These are phyloP conservation scores for Cotesia congregata DNA, from an alignment of 2,888 invertebrate species.

Conservation along the genomic window DNA sequence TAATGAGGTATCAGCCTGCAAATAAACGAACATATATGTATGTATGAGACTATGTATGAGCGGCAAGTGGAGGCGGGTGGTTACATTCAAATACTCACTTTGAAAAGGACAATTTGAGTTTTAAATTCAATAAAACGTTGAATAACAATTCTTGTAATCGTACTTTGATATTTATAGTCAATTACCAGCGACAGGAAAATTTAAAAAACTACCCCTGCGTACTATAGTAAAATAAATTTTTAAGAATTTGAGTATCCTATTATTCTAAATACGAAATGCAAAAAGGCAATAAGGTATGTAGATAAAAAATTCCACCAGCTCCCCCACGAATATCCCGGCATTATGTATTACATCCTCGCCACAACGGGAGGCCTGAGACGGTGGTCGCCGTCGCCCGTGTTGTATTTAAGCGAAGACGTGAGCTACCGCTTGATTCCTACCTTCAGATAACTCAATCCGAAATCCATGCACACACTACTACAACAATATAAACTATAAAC, in stretches of 20 bases:
- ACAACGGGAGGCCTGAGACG: conserved; percentile 37
- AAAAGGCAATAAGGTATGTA: background rate
- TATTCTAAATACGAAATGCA: background rate
- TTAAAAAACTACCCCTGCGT: too few species aligned
- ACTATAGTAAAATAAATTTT: too few species aligned
- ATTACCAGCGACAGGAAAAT: too few species aligned
- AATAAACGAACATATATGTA: conserved; percentile 68
- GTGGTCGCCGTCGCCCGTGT: conserved; percentile 43
- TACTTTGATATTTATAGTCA: too few species aligned
- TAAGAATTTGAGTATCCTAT: background rate
- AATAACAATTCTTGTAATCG: too few species aligned
- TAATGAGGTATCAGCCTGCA: conserved; percentile 70
- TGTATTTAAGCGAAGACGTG: conserved; percentile 49
- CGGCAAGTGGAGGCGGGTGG: conserved; percentile 31
- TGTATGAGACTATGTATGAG: background rate
- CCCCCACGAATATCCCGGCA: conserved; percentile 45
- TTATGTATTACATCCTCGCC: conserved; percentile 50
- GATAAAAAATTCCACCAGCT: conserved; percentile 41
- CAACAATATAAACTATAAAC: background rate
- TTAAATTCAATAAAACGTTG: too few species aligned
- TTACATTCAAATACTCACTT: too few species aligned
- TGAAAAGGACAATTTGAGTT: too few species aligned
- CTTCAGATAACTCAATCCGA: conserved; percentile 49
- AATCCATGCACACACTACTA: conserved; percentile 39
- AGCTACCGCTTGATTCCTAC: conserved; percentile 52